phyloP scores from a whole-genome alignment of 2,888 invertebrate genomes.

The Rhagium mordax region DNA sequence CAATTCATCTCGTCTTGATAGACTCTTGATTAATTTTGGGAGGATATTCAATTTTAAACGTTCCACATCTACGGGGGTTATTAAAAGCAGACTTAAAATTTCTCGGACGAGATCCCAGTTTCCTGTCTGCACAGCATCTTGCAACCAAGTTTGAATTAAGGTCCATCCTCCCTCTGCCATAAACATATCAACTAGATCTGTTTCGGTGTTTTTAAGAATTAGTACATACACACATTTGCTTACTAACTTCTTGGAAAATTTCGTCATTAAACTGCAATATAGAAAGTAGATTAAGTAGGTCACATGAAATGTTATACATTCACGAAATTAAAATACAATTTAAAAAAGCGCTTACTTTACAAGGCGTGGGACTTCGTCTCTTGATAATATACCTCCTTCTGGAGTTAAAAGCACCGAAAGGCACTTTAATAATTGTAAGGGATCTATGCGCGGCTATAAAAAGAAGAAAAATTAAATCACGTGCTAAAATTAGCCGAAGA shows the following conservation, averaged over 20 bases:
- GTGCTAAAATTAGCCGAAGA: conserved; percentile 18
- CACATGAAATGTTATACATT: background rate
- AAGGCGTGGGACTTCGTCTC: conserved; percentile 89
- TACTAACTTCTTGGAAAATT: conserved; percentile 95
- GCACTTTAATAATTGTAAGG: conserved; percentile 89
- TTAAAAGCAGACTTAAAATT: conserved; percentile 85
- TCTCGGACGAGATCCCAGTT: conserved; percentile 93
- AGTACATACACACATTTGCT: conserved; percentile 96
- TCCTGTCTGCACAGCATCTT: conserved; percentile 86
- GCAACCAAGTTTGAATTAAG: conserved; percentile 91
- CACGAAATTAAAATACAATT: background rate
- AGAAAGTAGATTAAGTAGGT: conserved; percentile 6
- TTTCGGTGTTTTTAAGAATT: conserved; percentile 89
- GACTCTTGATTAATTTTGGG: conserved; percentile 91
- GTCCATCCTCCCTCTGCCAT: conserved; percentile 95
- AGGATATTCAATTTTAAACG: conserved; percentile 92
- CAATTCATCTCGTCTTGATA: conserved; percentile 87
- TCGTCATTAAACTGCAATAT: conserved; percentile 88
- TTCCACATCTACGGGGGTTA: conserved; percentile 93
- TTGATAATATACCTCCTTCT: conserved; percentile 90
- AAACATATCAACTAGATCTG: conserved; percentile 88
- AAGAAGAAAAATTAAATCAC: conserved; percentile 37
- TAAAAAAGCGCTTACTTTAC: conserved; percentile 79
- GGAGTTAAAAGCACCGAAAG: conserved; percentile 88
- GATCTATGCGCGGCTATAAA: conserved; percentile 93